These are phyloP conservation scores for Allophyes oxyacanthae DNA, from an alignment of 2,888 invertebrate species.

Conservation along the genomic window DNA sequence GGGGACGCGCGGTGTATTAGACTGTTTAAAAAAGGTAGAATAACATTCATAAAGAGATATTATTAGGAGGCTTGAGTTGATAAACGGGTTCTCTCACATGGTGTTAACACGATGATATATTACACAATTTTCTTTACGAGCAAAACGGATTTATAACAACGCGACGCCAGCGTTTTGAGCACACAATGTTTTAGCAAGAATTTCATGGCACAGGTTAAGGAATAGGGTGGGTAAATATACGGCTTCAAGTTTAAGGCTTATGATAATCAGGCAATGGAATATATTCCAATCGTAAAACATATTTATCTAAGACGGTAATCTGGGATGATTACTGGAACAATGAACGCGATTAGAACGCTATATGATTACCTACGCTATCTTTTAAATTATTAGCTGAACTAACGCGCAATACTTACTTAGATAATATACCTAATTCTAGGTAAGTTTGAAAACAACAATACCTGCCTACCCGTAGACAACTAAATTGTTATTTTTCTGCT, in stretches of 20 bases:
- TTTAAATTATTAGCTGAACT: no score
- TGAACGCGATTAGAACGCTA: conserved; percentile 29
- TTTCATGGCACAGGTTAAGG: conserved; percentile 47
- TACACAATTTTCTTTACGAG: conserved; percentile 86
- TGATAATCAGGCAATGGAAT: conserved; percentile 46
- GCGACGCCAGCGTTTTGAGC: conserved; percentile 68
- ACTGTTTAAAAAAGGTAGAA: conserved; percentile 57
- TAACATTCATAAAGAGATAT: conserved; percentile 66
- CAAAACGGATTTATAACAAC: conserved; percentile 80
- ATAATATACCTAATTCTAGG: no score
- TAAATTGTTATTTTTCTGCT: no score
- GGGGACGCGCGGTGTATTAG: conserved; percentile 32
- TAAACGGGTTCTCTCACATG: conserved; percentile 78
- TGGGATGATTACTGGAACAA: conserved; percentile 30
- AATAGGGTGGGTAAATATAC: conserved; percentile 37
- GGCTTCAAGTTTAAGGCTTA: conserved; percentile 44
- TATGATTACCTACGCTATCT: conserved; percentile 29
- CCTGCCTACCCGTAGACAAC: no score
- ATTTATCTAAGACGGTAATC: conserved; percentile 43
- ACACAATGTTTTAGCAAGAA: conserved; percentile 59
- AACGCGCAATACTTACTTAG: no score
- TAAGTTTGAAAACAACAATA: no score
- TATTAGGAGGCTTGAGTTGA: conserved; percentile 81
- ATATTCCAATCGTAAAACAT: conserved; percentile 45
- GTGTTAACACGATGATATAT: conserved; percentile 84